phyloP scores from a whole-genome alignment of 2,888 invertebrate genomes.

The Helicoverpa assulta region DNA sequence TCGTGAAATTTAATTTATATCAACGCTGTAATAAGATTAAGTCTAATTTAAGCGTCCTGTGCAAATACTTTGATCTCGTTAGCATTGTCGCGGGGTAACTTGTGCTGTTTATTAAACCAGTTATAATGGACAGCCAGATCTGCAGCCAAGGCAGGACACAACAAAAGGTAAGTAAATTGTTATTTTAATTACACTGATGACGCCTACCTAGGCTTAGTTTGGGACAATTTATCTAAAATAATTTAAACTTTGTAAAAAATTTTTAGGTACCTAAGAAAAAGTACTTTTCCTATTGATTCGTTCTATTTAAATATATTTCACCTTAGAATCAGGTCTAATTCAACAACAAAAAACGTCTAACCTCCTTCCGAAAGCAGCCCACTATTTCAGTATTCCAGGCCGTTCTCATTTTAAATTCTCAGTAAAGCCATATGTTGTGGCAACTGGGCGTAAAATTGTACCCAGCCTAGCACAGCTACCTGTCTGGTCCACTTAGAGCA shows the following conservation, averaged over 20 bases:
- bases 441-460: constrained; percentile 58
- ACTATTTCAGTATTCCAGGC: constrained; percentile 24
- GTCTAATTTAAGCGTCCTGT: constrained; percentile 77
- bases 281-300: neutral
- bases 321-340: neutral
- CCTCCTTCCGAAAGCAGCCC: constrained; percentile 4
- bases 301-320: neutral
- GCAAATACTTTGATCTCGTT: constrained; percentile 81
- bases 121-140: constrained; percentile 62
- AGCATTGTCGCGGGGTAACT: constrained; percentile 62
- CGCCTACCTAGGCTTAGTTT: neutral
- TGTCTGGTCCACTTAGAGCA: constrained; percentile 52
- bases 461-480: constrained; percentile 51
- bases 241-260: too few relatives aligned
- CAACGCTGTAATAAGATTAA: constrained; percentile 73
- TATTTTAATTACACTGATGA: constrained; percentile 10
- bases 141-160: constrained; percentile 29
- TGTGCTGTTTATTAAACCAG: constrained; percentile 67
- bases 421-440: constrained; percentile 28
- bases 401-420: constrained; percentile 39
- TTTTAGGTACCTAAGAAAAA: too few relatives aligned
- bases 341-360: neutral
- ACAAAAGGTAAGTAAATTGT: constrained; percentile 53
- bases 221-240: neutral
- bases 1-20: constrained; percentile 74